Evolutionary conservation across 2,888 invertebrate species (phyloP).

Genomic region (Neelides folsomi): DNA sequence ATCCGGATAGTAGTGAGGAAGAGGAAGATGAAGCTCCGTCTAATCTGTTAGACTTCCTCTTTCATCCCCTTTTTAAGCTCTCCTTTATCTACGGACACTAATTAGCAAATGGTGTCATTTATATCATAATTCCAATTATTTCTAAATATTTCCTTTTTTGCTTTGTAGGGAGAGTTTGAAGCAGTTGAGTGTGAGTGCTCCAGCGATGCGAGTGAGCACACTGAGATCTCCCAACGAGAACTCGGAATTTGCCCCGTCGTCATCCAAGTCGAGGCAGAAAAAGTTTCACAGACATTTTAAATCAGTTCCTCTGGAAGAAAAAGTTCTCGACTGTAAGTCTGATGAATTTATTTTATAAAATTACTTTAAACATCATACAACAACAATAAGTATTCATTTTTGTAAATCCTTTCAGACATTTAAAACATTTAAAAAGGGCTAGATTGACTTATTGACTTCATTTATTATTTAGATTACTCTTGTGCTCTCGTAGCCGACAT

Average conservation of each 20-base stretch:
- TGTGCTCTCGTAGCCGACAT: conserved; percentile 87
- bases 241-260: conserved; percentile 37
- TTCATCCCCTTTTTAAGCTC: conserved; percentile 30
- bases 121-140: too few relatives aligned
- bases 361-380: not conserved
- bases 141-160: conserved; percentile 8
- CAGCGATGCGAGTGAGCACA: conserved; percentile 36
- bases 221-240: conserved; percentile 38
- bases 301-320: conserved; percentile 68
- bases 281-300: conserved; percentile 80
- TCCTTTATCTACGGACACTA: too few relatives aligned
- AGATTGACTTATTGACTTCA: too few relatives aligned
- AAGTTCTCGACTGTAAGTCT: conserved; percentile 67
- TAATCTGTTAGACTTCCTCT: too few relatives aligned
- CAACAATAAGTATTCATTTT: too few relatives aligned
- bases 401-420: too few relatives aligned
- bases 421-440: too few relatives aligned
- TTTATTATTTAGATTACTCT: conserved; percentile 59
- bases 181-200: conserved; percentile 40
- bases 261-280: conserved; percentile 60
- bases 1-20: too few relatives aligned
- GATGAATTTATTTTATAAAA: not conserved
- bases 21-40: too few relatives aligned
- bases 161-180: conserved; percentile 38
- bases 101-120: too few relatives aligned